Base-by-base conservation (phyloP, 2,797 vertebrate species). In the Sphaeramia orbicularis region DNA sequence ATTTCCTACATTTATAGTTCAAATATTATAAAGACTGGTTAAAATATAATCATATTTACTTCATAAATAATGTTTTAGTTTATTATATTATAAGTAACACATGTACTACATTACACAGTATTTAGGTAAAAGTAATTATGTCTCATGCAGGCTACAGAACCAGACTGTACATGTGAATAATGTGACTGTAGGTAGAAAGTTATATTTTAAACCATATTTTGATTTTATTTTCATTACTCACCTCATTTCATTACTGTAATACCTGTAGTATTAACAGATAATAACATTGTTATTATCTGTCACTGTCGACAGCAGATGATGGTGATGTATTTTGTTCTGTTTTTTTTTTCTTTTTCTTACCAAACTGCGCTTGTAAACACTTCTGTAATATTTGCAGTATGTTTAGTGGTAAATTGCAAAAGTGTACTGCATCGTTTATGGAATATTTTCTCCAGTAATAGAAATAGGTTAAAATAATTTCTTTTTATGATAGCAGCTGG, bases 371-470 rank as follows among this genome's bases (percentile, higher is more conserved):
- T n/a, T n/a, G n/a, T n/a, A 44, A 61, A 49, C 38, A 27, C 0
- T 37, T 2, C 2, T 21, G 58, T 57, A 13, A 64, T 74, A 1
- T 52, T 10, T 4, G 41, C 35, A 38, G 24, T 41, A 40, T 24
- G 9, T 32, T 6, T 15, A 53, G 0, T 51, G 1, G 19, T 50
- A 71, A 59, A 68, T 67, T 48, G 10, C 21, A 56, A 53, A 52
- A 51, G 10, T 74, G 41, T 10, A 63, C 27, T 62, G 3, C 12
- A 58, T 75, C 0, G 9, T 42, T 63, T 56, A 2, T 65, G n/a
- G 30, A 43, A 57, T 61, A 65, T 60, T 30, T 47, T 5, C 19
- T 60, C 19, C 21, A 69, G 45, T 55, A 38, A 49, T 30, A 58
- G 64, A 10, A 21, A 16, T 15, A 16, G 1, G 7, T 6, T 19